Evolutionary conservation across 2,888 invertebrate genomes (phyloP).

Genomic region (Agrilus biguttatus): DNA sequence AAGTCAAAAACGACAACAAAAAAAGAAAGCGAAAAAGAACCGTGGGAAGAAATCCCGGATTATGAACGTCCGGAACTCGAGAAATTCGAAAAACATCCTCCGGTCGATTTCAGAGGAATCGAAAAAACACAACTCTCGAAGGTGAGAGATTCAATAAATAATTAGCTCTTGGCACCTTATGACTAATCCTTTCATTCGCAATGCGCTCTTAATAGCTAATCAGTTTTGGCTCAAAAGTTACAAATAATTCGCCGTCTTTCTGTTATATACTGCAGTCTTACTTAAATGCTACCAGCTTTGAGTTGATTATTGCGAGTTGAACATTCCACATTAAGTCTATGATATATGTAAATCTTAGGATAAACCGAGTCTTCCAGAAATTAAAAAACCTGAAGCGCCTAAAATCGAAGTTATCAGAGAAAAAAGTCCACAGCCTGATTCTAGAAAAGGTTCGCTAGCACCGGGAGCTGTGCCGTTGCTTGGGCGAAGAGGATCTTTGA

Average conservation of each 20-base stretch:
- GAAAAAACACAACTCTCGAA: constrained; percentile 30
- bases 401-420: constrained; percentile 81
- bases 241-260: constrained; percentile 3
- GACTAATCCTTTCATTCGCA: constrained; percentile 5
- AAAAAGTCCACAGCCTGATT: constrained; percentile 49
- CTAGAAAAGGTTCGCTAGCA: constrained; percentile 54
- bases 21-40: constrained; percentile 39
- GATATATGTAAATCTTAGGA: constrained; percentile 14
- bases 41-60: constrained; percentile 41
- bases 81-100: constrained; percentile 41
- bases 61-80: constrained; percentile 64
- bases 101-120: constrained; percentile 32
- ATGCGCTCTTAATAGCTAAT: no score
- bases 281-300: neutral
- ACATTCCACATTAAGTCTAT: neutral
- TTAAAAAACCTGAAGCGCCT: constrained; percentile 46
- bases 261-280: neutral
- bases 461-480: constrained; percentile 28
- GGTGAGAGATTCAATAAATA: constrained; percentile 16
- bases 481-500: constrained; percentile 68
- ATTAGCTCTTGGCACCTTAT: constrained; percentile 7
- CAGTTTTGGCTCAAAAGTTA: constrained; percentile 5
- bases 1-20: constrained; percentile 28
- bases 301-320: neutral
- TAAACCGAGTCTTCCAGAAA: constrained; percentile 33